Evolutionary conservation across 2,888 invertebrate species (phyloP), one percentile per base, ranked within the genome.

Genomic region (Tinea pellionella): DNA sequence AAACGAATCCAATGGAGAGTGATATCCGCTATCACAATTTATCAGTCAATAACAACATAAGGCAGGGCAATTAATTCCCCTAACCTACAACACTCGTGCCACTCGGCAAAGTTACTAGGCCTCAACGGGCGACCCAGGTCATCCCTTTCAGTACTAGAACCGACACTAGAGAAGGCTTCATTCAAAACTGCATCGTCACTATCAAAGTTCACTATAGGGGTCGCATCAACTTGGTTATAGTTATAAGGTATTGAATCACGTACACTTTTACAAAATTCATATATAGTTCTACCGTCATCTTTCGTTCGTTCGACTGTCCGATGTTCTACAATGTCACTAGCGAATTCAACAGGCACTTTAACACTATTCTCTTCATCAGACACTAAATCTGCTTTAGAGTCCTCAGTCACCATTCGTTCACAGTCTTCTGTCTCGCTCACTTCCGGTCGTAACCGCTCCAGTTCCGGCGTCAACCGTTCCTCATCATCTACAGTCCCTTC

Each of bases 21-120:
- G 24, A 24, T 6, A 24, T 24, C 24, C 24, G 37, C n/a, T 37
- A 37, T 37, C 37, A 37, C 37, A 37, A 24, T 37, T 1, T 2
- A 12, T 90, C 89, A 97, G 92, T 97, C 97, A 88, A 97, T 94
- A 82, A 97, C 94, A 88, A 97, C 96, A 89, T 98, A 98, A 88
- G 98, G 98, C 91, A 98, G 91, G 89, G 98, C 95, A 82, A 95
- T 91, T 77, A 98, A 91, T 74, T 94, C 93, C 73, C 93, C 94
- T 73, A 94, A 91, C 70, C 90, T 91, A 63, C 94, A 90, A 75
- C 95, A 93, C 88, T 97, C 93, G 80, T 96, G 94, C 96, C 97
- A 98, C 88, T 96, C 95, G 67, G 93, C 90, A 89, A 97, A 98
- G 72, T 89, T 89, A 13, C 64, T 61, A 1, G 74, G 65, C 2